Evolutionary conservation across 1,140 invertebrate species (phyloP).

Genomic region (Anoplolepis gracilipes): DNA sequence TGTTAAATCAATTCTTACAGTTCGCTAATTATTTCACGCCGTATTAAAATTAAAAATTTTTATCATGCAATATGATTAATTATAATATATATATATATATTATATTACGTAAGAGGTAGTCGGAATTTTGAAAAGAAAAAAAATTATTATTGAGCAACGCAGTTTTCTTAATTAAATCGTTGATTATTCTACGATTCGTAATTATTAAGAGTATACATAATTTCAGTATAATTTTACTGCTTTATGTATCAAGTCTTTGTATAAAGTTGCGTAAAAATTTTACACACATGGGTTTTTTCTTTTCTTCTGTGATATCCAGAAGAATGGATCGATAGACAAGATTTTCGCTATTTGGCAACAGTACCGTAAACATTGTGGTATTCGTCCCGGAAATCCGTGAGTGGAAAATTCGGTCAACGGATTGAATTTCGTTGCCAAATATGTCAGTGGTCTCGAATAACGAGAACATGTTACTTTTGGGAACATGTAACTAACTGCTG

Average conservation of each 20-base stretch:
- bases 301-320: background rate
- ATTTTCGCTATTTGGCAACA: constrained; percentile 54
- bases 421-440: constrained; percentile 61
- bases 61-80: background rate
- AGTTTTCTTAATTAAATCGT: background rate
- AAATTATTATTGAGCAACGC: background rate
- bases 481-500: background rate
- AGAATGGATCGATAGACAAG: constrained; percentile 39
- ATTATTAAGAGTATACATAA: background rate
- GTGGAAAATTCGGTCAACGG: constrained; percentile 56
- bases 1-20: too few relatives aligned
- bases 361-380: constrained; percentile 55
- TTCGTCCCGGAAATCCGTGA: constrained; percentile 50
- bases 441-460: constrained; percentile 50
- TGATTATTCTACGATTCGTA: background rate
- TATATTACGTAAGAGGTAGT: background rate
- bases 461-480: background rate
- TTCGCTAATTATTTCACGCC: too few relatives aligned
- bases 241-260: background rate
- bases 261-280: background rate
- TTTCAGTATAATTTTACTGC: background rate
- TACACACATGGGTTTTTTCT: background rate
- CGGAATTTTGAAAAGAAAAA: background rate
- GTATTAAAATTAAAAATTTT: too few relatives aligned
- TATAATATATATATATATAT: background rate